Evolutionary conservation across 2,113 vertebrate species (phyloP).

Genomic region (Anser brachyrhynchus): DNA sequence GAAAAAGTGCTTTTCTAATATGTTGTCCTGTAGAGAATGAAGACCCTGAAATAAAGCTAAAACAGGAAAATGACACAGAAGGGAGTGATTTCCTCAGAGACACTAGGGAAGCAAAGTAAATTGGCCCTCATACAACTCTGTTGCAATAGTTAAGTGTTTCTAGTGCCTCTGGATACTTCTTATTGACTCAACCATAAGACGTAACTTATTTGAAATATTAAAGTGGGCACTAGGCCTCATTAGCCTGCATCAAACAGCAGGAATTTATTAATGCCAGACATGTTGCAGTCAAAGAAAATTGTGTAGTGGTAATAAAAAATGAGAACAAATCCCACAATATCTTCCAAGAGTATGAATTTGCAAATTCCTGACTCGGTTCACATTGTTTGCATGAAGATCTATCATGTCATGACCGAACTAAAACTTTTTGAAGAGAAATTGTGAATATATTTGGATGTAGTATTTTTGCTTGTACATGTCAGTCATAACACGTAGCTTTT

Average conservation of each 20-base stretch:
- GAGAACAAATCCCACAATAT: not conserved
- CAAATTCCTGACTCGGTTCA: not conserved
- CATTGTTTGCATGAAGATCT: not conserved
- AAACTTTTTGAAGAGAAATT: not conserved
- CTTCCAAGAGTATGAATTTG: not conserved
- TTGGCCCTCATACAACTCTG: accelerated
- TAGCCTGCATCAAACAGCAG: not conserved
- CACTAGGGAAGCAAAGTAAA: not conserved
- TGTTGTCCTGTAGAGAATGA: not conserved
- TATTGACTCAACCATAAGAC: not conserved
- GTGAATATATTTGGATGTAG: not conserved
- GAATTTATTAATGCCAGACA: not conserved
- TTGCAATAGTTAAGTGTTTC: not conserved
- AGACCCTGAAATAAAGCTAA: not conserved
- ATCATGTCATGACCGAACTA: not conserved
- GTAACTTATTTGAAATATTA: not conserved
- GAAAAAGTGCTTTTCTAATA: not conserved
- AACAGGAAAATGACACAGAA: not conserved
- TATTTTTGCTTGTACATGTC: not conserved
- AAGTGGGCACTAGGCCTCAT: not conserved
- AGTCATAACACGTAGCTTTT: not conserved
- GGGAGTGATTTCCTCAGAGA: not conserved
- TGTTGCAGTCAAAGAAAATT: not conserved
- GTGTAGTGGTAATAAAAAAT: not conserved
- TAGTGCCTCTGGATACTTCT: constrained; percentile 3